phyloP scores from a whole-genome alignment of 2,113 vertebrate genomes.

The Xiphophorus maculatus region DNA sequence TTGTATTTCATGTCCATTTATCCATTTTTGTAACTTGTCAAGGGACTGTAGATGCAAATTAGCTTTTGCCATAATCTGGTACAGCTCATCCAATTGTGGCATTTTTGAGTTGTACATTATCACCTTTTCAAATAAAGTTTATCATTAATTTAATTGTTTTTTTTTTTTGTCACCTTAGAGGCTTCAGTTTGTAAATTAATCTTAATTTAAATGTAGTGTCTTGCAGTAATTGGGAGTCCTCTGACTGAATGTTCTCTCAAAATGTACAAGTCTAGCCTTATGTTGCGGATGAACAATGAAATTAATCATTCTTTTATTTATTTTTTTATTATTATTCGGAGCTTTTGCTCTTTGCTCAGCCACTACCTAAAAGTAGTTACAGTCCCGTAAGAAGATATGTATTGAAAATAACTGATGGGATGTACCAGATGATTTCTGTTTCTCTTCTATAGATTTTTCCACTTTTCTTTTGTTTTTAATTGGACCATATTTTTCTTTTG shows the following conservation, averaged over 20 bases:
- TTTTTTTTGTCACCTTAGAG: background rate
- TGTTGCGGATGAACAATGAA: slow-evolving; percentile 32
- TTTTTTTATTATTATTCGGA: background rate
- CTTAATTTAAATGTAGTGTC: slow-evolving; percentile 2
- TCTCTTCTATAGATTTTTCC: background rate
- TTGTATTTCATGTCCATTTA: too few species aligned
- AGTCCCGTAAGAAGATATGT: background rate
- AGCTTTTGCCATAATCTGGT: too few species aligned
- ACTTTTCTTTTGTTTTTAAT: background rate
- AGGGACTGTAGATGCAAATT: too few species aligned
- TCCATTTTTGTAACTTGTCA: too few species aligned
- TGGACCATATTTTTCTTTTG: slow-evolving; percentile 18
- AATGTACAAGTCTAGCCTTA: background rate
- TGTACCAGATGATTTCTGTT: background rate
- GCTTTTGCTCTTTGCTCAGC: background rate
- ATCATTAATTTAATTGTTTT: too few species aligned
- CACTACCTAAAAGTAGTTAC: background rate
- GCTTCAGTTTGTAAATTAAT: background rate
- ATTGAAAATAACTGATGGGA: background rate
- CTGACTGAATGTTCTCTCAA: slow-evolving; percentile 3
- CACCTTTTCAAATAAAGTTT: too few species aligned
- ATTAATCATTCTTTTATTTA: slow-evolving; percentile 1
- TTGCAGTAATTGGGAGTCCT: slow-evolving; percentile 23
- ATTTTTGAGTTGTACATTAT: too few species aligned
- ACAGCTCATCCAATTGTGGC: too few species aligned